phyloP scores from a whole-genome alignment of 2,888 invertebrate species.

The Halictus ligatus region DNA sequence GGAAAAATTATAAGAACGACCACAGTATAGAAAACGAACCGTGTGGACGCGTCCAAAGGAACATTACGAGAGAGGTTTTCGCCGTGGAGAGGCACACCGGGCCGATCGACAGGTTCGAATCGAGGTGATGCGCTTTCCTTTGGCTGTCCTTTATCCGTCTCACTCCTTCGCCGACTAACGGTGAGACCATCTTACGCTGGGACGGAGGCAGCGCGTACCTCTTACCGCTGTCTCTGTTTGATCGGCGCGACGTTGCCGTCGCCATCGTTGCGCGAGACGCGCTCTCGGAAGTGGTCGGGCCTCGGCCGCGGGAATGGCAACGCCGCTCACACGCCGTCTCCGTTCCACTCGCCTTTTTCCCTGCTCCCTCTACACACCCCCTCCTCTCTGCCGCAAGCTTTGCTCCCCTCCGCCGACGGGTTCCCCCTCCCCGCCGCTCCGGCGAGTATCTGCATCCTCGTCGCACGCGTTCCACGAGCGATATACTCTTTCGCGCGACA shows the following conservation, averaged over 20 bases:
- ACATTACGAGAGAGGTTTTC: conserved; percentile 33
- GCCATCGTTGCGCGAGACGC: conserved; percentile 39
- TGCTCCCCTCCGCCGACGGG: conserved; percentile 22
- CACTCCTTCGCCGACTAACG: conserved; percentile 72
- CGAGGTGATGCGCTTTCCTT: conserved; percentile 69
- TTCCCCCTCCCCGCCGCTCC: conserved; percentile 3
- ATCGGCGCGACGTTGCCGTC: conserved; percentile 68
- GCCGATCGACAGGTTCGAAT: conserved; percentile 58
- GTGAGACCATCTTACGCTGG: conserved; percentile 65
- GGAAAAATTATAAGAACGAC: background rate
- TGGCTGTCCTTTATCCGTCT: conserved; percentile 66
- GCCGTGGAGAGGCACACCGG: conserved; percentile 21
- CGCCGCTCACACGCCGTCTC: conserved; percentile 54
- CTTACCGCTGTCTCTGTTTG: conserved; percentile 71
- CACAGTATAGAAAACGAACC: background rate
- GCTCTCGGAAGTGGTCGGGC: conserved; percentile 64
- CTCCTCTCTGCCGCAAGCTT: conserved; percentile 36
- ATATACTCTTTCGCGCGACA: conserved; percentile 50
- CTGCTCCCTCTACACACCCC: background rate
- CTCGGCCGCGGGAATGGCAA: conserved; percentile 62
- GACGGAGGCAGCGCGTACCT: conserved; percentile 47
- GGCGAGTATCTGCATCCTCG: background rate
- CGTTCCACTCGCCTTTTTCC: conserved; percentile 43
- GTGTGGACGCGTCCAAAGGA: background rate
- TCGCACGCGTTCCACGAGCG: conserved; percentile 31